Percentiles rank a stretch among this genome's conserved stretches.
phyloP scores from a whole-genome alignment of 2,797 vertebrate species.

The Cirrhinus mrigala region DNA sequence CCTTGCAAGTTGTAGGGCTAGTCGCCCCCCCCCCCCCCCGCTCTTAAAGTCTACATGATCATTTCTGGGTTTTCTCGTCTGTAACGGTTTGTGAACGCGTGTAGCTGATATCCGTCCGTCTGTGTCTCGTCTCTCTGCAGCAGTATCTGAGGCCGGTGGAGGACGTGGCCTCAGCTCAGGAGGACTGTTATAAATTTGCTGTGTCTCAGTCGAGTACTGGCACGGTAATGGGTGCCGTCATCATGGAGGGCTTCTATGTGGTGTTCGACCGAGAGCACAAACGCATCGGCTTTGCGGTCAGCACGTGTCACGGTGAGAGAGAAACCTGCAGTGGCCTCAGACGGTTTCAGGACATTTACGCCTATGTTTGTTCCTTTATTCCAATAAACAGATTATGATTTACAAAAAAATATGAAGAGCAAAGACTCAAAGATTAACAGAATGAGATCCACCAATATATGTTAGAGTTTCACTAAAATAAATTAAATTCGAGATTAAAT shows the following conservation, averaged over 20 bases:
- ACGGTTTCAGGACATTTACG: not conserved
- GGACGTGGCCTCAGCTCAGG: slow-evolving; percentile 93
- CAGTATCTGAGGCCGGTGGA: slow-evolving; percentile 98
- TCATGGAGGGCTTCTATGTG: slow-evolving; percentile 99
- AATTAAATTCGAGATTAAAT: no score
- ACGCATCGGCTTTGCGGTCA: slow-evolving; percentile 96
- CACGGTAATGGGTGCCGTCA: slow-evolving; percentile 96
- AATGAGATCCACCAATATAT: not conserved
- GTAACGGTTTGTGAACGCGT: no score
- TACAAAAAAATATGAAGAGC: not conserved
- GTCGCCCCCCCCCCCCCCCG: no score
- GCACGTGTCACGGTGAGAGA: slow-evolving; percentile 91
- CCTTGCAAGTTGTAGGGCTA: not conserved
- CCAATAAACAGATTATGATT: not conserved
- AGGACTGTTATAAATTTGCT: slow-evolving; percentile 98
- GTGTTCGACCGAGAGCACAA: slow-evolving; percentile 93
- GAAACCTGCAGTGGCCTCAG: not conserved
- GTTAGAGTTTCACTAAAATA: no score
- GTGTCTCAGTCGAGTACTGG: slow-evolving; percentile 97
- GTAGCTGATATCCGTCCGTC: not conserved
- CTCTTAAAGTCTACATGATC: no score
- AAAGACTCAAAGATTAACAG: not conserved
- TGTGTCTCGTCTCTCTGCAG: slow-evolving; percentile 68
- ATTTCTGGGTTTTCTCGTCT: no score
- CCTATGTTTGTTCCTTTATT: not conserved